phyloP scores from a whole-genome alignment of 2,113 vertebrate genomes.

The Struthidea cinerea region DNA sequence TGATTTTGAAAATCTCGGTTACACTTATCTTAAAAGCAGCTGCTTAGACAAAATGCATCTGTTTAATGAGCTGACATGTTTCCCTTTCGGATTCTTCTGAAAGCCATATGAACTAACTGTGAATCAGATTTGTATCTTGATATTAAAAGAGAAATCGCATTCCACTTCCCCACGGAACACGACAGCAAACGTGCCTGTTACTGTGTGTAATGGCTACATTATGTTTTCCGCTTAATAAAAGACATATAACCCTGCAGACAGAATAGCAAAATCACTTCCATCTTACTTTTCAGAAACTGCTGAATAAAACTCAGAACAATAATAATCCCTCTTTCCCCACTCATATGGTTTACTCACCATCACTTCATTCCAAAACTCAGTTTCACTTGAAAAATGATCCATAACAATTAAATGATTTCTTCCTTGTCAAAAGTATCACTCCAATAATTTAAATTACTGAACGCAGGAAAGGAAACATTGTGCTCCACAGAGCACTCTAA shows the following conservation, averaged over 20 bases:
- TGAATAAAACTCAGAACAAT: slow-evolving; percentile 41
- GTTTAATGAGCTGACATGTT: background rate
- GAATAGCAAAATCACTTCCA: slow-evolving; percentile 56
- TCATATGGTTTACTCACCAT: slow-evolving; percentile 70
- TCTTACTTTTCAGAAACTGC: slow-evolving; percentile 61
- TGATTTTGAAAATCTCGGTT: background rate
- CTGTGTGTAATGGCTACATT: slow-evolving; percentile 25
- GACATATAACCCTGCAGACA: slow-evolving; percentile 24
- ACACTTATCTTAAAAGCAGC: background rate
- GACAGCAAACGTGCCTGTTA: background rate
- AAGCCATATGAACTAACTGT: background rate
- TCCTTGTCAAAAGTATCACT: slow-evolving; percentile 46
- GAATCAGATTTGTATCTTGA: background rate
- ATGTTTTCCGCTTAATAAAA: slow-evolving; percentile 55
- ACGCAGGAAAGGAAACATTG: slow-evolving; percentile 56
- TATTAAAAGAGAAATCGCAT: slow-evolving; percentile 28
- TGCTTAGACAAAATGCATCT: background rate
- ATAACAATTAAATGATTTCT: slow-evolving; percentile 48
- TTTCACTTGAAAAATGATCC: slow-evolving; percentile 65
- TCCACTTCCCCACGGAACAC: background rate
- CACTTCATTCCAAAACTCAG: slow-evolving; percentile 70
- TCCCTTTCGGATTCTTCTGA: background rate
- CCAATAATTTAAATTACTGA: slow-evolving; percentile 44
- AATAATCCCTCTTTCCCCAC: slow-evolving; percentile 34
- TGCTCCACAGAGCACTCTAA: slow-evolving; percentile 39